Evolutionary conservation across 35 echinoderm and acorn worm species (phyloP), one percentile per base, ranked within the genome.

Genomic region (Stichopus chloronotus): DNA sequence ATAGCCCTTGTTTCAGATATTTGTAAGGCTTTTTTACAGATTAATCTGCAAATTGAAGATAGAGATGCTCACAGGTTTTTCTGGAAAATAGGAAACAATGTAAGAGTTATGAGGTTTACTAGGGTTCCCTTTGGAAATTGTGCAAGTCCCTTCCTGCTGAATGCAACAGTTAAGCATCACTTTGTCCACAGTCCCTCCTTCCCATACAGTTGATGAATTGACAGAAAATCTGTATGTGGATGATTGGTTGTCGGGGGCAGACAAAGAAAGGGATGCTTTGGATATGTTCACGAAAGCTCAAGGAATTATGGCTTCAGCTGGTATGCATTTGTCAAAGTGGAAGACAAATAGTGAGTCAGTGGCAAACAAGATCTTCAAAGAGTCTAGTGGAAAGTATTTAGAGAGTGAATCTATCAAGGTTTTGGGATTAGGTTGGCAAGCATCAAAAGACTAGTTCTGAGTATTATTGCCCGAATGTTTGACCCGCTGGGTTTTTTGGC

Each of bases 1-100:
- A 87, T 93, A 87, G 92, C 60, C 19, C 55, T 93, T 54, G 19
- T 83, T 76, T 86, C 92, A 56, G 59, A 93, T 79, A 93, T 93
- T 56, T 77, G 59, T n/a, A 93, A 93, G 25, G 92, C 92, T n/a
- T 83, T 84, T 69, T 57, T 92, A 9, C 91, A 92, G 54, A 63
- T 83, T 23, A 58, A 24, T 57, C 16, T 92, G 8, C 57, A 92
- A 7, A 79, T n/a, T 14, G 90, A 92, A 76, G 92, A 86, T 17
- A 10, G 78, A 55, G 83, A 93, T 93, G 91, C 83, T 17, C 80
- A 76, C 87, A 86, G 79, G 81, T 84, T 84, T 60, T 56, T 93
- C 19, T 87, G 81, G 81, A 55, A 87, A 17, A 11, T 56, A 9
- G 5, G 56, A 23, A 30, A 24, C 53, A 72, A 92, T 4, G 69